Base-by-base conservation (phyloP, 2,888 invertebrate genomes). In the Orchesella flavescens region DNA sequence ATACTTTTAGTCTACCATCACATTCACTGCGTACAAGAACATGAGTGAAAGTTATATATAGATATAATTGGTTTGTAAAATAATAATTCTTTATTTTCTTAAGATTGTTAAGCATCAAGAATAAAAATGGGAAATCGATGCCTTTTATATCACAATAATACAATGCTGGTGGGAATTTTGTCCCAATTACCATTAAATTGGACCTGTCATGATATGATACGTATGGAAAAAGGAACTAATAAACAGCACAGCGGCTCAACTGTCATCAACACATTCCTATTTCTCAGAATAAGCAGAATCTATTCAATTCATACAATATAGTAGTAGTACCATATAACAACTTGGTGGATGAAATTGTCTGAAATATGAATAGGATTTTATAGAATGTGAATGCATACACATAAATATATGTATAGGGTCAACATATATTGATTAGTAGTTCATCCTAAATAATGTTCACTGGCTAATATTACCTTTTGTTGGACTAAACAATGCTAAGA, bases 201-300 rank as follows among this genome's bases (percentile, higher is more conserved):
- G 21, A 53, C 55, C 19, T 69, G 69, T 21, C 53, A 24, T 21
- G 15, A 53, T 34, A 2, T 34, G 3, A 34, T 34, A 34, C 7
- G 69, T 49, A 69, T 69, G n/a, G n/a, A 10, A 43, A 65, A 43
- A n/a, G n/a, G n/a, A 34, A 17, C 10, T 43, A 19, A 17, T 34
- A 63, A 63, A 66, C 19, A 34, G 57, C 17, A 66, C 19, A 34
- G 57, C 17, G 19, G 10, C 19, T 17, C 13, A 19, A 19, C 79
- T 79, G 79, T 79, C 79, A 79, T 15, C 59, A 59, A 44, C 72
- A 79, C 65, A 49, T 79, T 79, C 53, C 34, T 43, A 72, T 72
- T 79, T 71, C 78, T 57, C 23, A 57, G 55, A 69, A 34, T 34
- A 34, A 34, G 7, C 34, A 34, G n/a, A n/a, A n/a, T n/a, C 34